These are phyloP conservation scores for Tetraodon nigroviridis DNA, from an alignment of 2,113 vertebrate genomes.

Conservation along the genomic window DNA sequence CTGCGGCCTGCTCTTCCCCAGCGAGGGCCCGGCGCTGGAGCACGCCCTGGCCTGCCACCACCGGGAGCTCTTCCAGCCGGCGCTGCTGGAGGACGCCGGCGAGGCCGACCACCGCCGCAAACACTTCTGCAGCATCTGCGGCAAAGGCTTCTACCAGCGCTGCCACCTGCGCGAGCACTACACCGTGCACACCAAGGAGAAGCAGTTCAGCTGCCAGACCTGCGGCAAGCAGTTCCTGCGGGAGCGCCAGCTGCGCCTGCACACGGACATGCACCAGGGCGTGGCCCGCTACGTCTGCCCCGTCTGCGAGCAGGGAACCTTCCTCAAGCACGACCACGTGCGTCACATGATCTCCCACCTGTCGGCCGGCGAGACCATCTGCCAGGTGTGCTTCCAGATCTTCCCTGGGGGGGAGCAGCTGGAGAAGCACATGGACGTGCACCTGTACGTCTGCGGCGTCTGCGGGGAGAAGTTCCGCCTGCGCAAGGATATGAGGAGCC, in stretches of 20 bases:
- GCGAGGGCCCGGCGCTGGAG: conserved; percentile 85
- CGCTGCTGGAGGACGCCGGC: conserved; percentile 78
- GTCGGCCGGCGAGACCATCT: conserved; percentile 93
- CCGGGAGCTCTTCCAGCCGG: conserved; percentile 84
- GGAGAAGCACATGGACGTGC: conserved; percentile 97
- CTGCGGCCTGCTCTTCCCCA: conserved; percentile 88
- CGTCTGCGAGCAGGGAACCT: conserved; percentile 97
- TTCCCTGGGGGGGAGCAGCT: conserved; percentile 90
- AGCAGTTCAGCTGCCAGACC: conserved; percentile 96
- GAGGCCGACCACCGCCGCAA: conserved; percentile 92
- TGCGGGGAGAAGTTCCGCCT: conserved; percentile 98
- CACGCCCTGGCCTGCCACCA: conserved; percentile 89
- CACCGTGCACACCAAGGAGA: conserved; percentile 98
- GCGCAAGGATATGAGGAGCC: conserved; percentile 97
- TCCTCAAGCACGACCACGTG: conserved; percentile 97
- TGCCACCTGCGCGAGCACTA: conserved; percentile 98
- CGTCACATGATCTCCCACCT: conserved; percentile 99
- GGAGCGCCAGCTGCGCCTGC: conserved; percentile 91
- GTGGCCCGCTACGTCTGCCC: conserved; percentile 98
- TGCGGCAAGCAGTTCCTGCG: conserved; percentile 98
- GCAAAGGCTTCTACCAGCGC: conserved; percentile 97
- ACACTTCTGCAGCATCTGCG: conserved; percentile 96
- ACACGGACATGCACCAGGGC: conserved; percentile 99
- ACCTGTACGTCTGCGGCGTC: conserved; percentile 95
- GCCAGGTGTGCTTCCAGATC: conserved; percentile 99